Percentiles rank a stretch among this genome's conserved stretches.
Conservation (phyloP, 2,888 invertebrate genomes). For the Stratiomys singularior region DNA sequence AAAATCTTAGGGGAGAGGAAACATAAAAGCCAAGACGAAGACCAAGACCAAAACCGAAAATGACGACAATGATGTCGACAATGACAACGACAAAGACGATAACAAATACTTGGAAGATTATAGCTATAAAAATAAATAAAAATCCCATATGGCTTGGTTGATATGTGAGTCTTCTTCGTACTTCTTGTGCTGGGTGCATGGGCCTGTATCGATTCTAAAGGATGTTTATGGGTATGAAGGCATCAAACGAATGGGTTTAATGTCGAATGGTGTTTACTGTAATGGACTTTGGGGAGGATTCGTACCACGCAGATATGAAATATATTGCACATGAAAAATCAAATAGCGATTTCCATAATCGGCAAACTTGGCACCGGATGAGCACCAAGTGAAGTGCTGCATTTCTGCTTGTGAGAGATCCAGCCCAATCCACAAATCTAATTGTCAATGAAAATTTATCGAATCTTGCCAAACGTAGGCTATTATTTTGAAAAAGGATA, state of each 20-base stretch:
- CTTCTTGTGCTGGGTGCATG: background rate
- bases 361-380: too few relatives aligned
- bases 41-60: background rate
- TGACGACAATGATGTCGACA: background rate
- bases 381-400: too few relatives aligned
- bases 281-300: background rate
- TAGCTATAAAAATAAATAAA: constrained; percentile 22
- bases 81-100: background rate
- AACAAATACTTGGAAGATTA: constrained; percentile 19
- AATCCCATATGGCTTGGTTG: constrained; percentile 26
- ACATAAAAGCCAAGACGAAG: background rate
- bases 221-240: background rate
- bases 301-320: background rate
- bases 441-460: too few relatives aligned
- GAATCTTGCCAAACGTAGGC: too few relatives aligned
- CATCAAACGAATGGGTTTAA: background rate
- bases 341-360: too few relatives aligned
- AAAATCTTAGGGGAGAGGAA: background rate
- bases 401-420: too few relatives aligned
- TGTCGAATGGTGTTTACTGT: background rate
- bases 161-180: background rate
- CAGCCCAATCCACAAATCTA: too few relatives aligned
- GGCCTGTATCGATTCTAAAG: background rate
- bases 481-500: too few relatives aligned
- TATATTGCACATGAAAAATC: too few relatives aligned